Evolutionary conservation across 2,113 vertebrate genomes (phyloP).

Genomic region (Ascaphus truei): DNA sequence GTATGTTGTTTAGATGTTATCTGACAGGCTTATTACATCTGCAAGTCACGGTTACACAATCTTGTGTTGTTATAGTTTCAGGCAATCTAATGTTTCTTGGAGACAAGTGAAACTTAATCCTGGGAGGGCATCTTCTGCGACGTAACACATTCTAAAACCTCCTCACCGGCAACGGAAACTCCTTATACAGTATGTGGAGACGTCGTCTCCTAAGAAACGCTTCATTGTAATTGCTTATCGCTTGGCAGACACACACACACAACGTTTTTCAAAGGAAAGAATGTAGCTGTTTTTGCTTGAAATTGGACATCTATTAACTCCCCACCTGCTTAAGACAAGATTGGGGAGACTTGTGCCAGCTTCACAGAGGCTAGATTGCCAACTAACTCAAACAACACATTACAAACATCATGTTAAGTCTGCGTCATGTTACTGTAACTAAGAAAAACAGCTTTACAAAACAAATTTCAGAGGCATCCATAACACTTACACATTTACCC

Average conservation of each 20-base stretch:
- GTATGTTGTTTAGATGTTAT: constrained; percentile 18
- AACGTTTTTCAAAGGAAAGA: constrained; percentile 10
- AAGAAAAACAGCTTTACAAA: too few relatives aligned
- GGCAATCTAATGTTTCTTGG: constrained; percentile 8
- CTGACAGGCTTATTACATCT: background rate
- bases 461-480: too few relatives aligned
- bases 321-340: background rate
- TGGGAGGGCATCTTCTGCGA: background rate
- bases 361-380: background rate
- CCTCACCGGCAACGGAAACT: constrained; percentile 10
- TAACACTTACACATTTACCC: too few relatives aligned
- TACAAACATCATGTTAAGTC: too few relatives aligned
- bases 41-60: constrained; percentile 25
- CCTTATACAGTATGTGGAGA: constrained; percentile 7
- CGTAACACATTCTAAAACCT: constrained; percentile 7
- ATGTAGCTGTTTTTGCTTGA: background rate
- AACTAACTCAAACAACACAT: background rate
- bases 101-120: constrained; percentile 10
- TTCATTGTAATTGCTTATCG: constrained; percentile 6
- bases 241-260: background rate
- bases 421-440: background rate
- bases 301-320: constrained; percentile 1
- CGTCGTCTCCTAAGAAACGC: background rate
- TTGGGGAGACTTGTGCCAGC: background rate
- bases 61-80: constrained; percentile 32